Evolutionary conservation across 2,113 vertebrate genomes (phyloP).

Genomic region (Telmatochromis sp.): DNA sequence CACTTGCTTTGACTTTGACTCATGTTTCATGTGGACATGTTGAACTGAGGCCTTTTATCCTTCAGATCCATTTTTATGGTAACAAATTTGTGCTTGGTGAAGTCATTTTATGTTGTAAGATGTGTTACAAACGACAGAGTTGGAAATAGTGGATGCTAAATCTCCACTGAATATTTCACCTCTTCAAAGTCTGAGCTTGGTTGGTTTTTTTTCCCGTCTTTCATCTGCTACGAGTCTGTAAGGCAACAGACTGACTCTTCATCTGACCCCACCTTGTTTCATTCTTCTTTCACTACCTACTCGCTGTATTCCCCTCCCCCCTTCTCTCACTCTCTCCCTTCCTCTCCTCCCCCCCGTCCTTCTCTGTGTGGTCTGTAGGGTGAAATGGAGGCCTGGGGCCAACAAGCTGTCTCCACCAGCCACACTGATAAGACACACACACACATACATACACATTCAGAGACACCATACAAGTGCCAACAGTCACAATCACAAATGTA

Average conservation of each 20-base stretch:
- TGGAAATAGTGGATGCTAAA: background rate
- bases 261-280: background rate
- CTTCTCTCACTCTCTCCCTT: background rate
- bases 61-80: background rate
- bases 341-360: background rate
- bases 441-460: background rate
- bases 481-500: constrained; percentile 11
- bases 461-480: constrained; percentile 7
- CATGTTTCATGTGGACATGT: background rate
- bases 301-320: background rate
- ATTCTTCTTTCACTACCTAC: background rate
- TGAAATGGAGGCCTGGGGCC: constrained; percentile 57
- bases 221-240: background rate
- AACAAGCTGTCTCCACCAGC: constrained; percentile 58
- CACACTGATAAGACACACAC: constrained; percentile 51
- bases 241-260: background rate
- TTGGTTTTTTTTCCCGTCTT: background rate
- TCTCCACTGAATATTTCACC: background rate
- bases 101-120: background rate
- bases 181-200: background rate
- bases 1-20: background rate
- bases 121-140: background rate
- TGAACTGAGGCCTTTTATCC: background rate
- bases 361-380: constrained; percentile 42
- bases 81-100: background rate